A percentile compares a stretch with the other conserved stretches of the same genome.
Conservation (phyloP, 1,140 invertebrate genomes). For the Plutomurus gul region DNA sequence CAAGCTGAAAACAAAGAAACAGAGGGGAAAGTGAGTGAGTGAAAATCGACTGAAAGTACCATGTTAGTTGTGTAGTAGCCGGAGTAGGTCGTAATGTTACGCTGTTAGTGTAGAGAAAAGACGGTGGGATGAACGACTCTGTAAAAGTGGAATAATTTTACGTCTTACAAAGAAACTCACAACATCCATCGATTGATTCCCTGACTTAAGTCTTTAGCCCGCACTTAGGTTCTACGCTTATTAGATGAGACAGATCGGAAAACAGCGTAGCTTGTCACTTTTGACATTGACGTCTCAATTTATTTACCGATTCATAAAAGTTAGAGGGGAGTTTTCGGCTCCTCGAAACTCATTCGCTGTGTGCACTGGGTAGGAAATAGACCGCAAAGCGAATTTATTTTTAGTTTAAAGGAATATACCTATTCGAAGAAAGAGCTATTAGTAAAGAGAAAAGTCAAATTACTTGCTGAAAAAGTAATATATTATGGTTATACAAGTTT, state of each 20-base stretch:
- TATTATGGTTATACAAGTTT: too few species aligned
- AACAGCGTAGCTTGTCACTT: constrained; percentile 16
- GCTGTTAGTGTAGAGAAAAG: neutral
- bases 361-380: neutral
- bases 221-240: constrained; percentile 3
- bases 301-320: constrained; percentile 15
- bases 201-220: constrained; percentile 23
- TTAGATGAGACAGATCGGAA: constrained; percentile 7
- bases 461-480: too few species aligned
- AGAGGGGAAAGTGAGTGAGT: neutral
- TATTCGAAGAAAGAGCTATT: too few species aligned
- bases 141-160: too few species aligned
- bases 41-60: neutral
- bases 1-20: constrained; percentile 15
- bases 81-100: neutral
- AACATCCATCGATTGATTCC: constrained; percentile 14
- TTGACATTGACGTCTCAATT: constrained; percentile 18
- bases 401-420: too few species aligned
- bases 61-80: neutral
- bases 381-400: too few species aligned
- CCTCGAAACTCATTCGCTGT: neutral
- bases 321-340: neutral
- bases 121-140: too few species aligned
- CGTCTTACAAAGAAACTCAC: neutral
- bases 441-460: too few species aligned